Evolutionary conservation across 2,797 vertebrate species (phyloP).

Genomic region (Myotis daubentonii): DNA sequence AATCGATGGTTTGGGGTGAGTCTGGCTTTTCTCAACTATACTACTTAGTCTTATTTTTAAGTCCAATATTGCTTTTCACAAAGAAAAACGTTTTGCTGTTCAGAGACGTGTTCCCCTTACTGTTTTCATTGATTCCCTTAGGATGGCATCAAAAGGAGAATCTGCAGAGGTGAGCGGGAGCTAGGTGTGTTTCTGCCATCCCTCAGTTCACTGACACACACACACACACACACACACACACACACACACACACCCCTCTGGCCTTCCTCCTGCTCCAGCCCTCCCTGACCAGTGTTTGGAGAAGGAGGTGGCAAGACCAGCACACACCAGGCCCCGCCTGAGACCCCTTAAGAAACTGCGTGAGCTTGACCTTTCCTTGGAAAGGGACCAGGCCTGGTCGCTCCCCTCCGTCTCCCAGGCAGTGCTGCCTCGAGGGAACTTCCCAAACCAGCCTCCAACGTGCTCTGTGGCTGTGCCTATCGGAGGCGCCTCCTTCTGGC

Average conservation of each 20-base stretch:
- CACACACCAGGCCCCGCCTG: accelerated
- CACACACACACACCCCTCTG: no score
- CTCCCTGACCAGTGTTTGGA: background rate
- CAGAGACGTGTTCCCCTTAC: background rate
- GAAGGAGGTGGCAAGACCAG: background rate
- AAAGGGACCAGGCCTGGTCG: background rate
- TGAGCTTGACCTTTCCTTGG: background rate
- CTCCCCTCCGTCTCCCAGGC: no score
- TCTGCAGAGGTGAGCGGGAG: background rate
- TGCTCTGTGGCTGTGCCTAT: background rate
- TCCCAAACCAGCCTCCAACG: background rate
- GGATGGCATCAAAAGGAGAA: background rate
- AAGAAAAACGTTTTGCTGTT: background rate
- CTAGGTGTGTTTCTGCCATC: background rate
- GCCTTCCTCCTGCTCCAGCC: background rate
- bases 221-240: accelerated
- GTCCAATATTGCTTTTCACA: background rate
- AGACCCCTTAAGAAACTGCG: background rate
- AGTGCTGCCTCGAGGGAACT: background rate
- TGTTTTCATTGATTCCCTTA: background rate
- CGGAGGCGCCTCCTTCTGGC: background rate
- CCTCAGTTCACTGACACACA: background rate
- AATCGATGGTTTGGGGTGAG: background rate
- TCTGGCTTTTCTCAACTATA: background rate
- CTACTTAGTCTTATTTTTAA: conserved; percentile 10